phyloP scores from a whole-genome alignment of 2,888 invertebrate genomes.

The Gonocerus acuteangulatus region DNA sequence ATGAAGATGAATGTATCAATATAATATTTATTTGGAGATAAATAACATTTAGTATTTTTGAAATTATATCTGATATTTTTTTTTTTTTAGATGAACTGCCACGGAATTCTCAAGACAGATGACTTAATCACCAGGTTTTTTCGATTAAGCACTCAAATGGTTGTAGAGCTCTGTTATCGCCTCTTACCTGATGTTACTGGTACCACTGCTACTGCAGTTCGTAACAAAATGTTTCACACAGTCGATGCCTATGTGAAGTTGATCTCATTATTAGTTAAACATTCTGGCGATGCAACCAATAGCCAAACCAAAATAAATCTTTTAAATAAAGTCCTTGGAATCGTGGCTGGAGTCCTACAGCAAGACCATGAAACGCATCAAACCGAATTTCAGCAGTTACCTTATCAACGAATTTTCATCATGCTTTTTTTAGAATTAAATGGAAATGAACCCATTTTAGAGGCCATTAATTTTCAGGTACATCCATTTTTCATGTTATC shows the following conservation, averaged over 20 bases:
- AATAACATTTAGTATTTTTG: too few relatives aligned
- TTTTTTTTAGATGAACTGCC: constrained; percentile 73
- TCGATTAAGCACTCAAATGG: constrained; percentile 91
- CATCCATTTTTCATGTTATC: background rate
- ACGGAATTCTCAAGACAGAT: constrained; percentile 93
- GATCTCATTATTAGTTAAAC: constrained; percentile 88
- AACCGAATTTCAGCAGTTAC: constrained; percentile 89
- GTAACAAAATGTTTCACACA: constrained; percentile 90
- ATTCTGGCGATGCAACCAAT: constrained; percentile 82
- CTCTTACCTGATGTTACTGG: constrained; percentile 64
- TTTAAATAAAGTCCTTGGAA: constrained; percentile 86
- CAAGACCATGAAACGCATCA: constrained; percentile 92
- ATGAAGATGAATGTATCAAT: too few relatives aligned
- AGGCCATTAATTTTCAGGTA: constrained; percentile 87
- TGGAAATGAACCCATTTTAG: constrained; percentile 84
- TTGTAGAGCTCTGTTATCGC: constrained; percentile 88
- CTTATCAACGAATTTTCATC: constrained; percentile 93
- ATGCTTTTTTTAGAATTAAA: constrained; percentile 95
- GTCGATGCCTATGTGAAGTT: constrained; percentile 91
- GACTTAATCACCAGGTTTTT: constrained; percentile 96
- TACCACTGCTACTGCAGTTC: constrained; percentile 49
- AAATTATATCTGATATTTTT: constrained; percentile 4
- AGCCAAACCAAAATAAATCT: constrained; percentile 94
- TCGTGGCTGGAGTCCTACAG: constrained; percentile 88
- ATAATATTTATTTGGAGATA: too few relatives aligned